Evolutionary conservation across 2,888 invertebrate species (phyloP).

Genomic region (Andricus curvator): DNA sequence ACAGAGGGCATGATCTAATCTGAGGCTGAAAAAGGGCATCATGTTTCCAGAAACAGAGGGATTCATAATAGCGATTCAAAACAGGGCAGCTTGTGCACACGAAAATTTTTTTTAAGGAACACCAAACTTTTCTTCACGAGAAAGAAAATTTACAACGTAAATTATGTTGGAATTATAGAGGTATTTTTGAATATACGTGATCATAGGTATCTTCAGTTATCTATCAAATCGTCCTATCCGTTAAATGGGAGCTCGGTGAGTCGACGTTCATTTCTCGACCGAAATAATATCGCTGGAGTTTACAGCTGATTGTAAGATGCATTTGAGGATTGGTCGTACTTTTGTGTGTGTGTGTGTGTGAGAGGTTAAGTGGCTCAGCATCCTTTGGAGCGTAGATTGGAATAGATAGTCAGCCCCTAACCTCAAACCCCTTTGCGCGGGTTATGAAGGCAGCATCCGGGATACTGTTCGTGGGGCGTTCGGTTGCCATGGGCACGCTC

Average conservation of each 20-base stretch:
- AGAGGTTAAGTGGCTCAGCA: constrained; percentile 65
- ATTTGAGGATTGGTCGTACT: constrained; percentile 55
- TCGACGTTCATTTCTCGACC: neutral
- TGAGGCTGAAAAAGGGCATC: no score
- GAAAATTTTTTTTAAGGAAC: no score
- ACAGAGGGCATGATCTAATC: no score
- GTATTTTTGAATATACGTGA: no score
- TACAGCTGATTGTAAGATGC: neutral
- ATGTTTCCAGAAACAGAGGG: no score
- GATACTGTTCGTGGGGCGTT: constrained; percentile 75
- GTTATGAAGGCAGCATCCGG: constrained; percentile 71
- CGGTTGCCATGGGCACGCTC: constrained; percentile 77
- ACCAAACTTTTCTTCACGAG: no score
- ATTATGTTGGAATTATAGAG: no score
- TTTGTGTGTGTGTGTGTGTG: neutral
- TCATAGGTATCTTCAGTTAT: neutral
- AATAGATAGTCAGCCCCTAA: constrained; percentile 59
- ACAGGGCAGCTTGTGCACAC: no score
- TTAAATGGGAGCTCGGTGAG: neutral
- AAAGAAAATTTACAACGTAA: no score
- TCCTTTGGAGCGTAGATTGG: constrained; percentile 58
- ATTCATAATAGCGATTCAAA: no score
- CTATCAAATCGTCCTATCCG: neutral
- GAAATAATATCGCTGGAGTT: neutral
- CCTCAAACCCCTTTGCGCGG: constrained; percentile 50